A percentile compares a stretch with the other conserved stretches of the same genome.
phyloP scores from a whole-genome alignment of 2,797 vertebrate species.

The Aphelocoma californica region DNA sequence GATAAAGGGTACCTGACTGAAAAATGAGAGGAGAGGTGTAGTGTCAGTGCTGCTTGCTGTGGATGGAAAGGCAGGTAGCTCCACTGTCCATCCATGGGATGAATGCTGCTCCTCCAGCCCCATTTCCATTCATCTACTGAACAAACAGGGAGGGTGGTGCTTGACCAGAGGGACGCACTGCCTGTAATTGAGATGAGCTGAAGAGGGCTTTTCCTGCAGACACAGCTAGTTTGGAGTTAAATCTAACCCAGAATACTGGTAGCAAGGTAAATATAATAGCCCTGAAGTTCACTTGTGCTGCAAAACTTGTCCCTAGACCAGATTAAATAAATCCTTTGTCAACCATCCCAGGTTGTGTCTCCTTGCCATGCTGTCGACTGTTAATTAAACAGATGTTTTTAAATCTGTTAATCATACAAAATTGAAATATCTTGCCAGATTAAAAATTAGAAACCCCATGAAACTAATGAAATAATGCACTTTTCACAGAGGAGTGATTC shows the following conservation, averaged over 20 bases:
- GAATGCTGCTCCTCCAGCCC: neutral
- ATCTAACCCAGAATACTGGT: neutral
- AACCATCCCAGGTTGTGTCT: neutral
- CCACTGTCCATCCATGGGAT: accelerated
- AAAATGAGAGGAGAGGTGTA: neutral
- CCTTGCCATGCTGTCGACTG: neutral
- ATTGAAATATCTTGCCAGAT: neutral
- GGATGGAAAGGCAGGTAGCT: neutral
- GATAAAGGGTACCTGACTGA: neutral
- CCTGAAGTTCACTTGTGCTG: neutral
- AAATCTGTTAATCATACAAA: neutral
- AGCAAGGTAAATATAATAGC: neutral
- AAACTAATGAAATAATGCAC: neutral
- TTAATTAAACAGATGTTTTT: neutral
- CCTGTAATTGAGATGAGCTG: neutral
- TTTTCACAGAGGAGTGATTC: neutral
- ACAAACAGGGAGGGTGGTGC: accelerated
- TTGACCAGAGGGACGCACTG: neutral
- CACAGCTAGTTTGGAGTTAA: neutral
- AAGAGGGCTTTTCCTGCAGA: neutral
- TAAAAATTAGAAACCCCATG: neutral
- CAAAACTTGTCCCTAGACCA: neutral
- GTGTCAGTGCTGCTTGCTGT: neutral
- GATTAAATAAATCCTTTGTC: neutral
- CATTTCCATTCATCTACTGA: neutral